A percentile compares a stretch with the other conserved stretches of the same genome.
phyloP scores from a whole-genome alignment of 2,113 vertebrate genomes.

The Rhinichthys klamathensis region DNA sequence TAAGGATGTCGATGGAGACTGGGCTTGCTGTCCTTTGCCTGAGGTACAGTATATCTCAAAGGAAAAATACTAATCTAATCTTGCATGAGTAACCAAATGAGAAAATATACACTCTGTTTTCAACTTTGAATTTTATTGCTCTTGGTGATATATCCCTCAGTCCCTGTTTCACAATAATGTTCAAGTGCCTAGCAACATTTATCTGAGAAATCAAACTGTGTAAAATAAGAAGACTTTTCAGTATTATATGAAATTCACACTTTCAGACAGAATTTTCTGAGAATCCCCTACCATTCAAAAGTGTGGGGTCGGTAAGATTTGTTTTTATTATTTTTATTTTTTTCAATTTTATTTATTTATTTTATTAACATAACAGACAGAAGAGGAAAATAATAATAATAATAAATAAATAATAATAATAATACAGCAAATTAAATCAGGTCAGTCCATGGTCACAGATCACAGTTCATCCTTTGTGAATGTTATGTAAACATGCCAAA shows the following conservation, averaged over 20 bases:
- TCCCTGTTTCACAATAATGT: not conserved
- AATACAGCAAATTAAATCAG: no score
- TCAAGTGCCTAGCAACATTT: not conserved
- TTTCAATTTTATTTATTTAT: no score
- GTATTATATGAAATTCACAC: no score
- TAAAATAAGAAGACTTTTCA: no score
- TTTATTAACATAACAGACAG: no score
- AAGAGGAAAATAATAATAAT: no score
- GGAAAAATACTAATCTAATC: not conserved
- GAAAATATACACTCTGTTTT: not conserved
- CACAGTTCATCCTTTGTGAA: no score
- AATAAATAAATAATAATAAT: no score
- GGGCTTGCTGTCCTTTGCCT: constrained; percentile 71
- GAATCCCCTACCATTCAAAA: not conserved
- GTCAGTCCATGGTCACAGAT: no score
- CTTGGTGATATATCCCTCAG: not conserved
- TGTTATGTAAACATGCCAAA: no score
- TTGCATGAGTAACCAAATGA: constrained; percentile 27
- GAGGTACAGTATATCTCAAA: constrained; percentile 32
- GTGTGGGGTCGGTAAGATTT: not conserved
- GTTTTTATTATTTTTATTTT: no score
- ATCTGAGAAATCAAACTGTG: not conserved
- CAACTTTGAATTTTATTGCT: constrained; percentile 40
- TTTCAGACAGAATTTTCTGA: not conserved
- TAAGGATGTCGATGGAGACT: constrained; percentile 46